Evolutionary conservation across 2,113 vertebrate genomes (phyloP).

Genomic region (Ifrita kowaldi): DNA sequence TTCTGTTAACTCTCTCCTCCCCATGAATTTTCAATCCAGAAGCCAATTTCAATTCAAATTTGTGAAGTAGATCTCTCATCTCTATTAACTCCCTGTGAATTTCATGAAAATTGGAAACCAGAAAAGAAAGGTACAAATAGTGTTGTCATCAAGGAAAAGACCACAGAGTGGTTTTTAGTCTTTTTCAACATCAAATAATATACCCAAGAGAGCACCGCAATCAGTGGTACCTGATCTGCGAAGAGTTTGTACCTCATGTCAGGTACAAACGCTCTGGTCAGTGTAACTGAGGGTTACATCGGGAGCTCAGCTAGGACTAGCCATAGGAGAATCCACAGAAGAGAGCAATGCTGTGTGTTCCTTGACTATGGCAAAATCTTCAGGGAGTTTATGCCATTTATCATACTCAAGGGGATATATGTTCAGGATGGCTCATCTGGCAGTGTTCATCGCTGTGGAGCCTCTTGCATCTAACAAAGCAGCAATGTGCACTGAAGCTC

Average conservation of each 20-base stretch:
- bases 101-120: neutral
- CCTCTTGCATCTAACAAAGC: neutral
- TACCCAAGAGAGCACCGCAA: neutral
- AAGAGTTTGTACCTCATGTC: neutral
- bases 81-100: neutral
- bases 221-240: neutral
- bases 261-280: neutral
- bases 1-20: neutral
- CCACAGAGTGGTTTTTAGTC: neutral
- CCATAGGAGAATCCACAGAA: neutral
- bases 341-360: neutral
- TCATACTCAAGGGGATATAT: neutral
- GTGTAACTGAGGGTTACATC: fast-evolving
- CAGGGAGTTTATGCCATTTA: neutral
- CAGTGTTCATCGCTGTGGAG: neutral
- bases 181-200: neutral
- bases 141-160: neutral
- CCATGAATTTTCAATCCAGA: neutral
- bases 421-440: neutral
- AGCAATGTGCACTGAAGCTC: neutral
- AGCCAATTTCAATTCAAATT: neutral
- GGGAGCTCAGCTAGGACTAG: neutral
- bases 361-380: neutral
- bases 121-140: neutral
- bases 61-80: neutral